Evolutionary conservation across 2,888 invertebrate species (phyloP).

Genomic region (Catocala nupta): DNA sequence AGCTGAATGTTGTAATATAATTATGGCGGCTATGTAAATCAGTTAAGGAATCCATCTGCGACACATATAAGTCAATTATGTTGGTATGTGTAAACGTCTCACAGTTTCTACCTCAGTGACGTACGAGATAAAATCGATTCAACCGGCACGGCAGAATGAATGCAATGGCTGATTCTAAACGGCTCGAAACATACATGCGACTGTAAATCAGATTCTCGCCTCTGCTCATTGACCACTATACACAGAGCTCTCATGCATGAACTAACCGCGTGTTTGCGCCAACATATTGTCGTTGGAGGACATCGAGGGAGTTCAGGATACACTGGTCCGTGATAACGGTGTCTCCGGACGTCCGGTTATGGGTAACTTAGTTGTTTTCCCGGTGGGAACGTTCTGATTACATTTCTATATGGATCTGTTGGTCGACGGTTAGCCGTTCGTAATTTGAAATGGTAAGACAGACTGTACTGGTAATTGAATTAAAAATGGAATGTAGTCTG

Average conservation of each 20-base stretch:
- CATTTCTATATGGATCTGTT: constrained; percentile 40
- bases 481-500: too few species aligned
- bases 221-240: constrained; percentile 29
- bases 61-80: too few species aligned
- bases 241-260: constrained; percentile 26
- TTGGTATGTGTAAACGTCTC: too few species aligned
- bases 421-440: constrained; percentile 5
- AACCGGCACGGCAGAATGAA: constrained; percentile 38
- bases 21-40: too few species aligned
- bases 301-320: constrained; percentile 30
- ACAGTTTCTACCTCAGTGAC: neutral
- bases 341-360: constrained; percentile 52
- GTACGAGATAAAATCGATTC: constrained; percentile 43
- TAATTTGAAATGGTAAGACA: constrained; percentile 7
- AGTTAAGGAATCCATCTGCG: too few species aligned
- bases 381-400: constrained; percentile 52
- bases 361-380: constrained; percentile 62
- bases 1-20: too few species aligned
- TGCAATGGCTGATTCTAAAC: constrained; percentile 24
- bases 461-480: too few species aligned
- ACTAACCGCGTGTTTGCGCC: neutral
- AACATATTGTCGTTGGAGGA: neutral
- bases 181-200: constrained; percentile 27
- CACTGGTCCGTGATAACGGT: constrained; percentile 37
- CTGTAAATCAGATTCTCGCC: constrained; percentile 54